These are phyloP conservation scores for Cebuella pygmaea DNA, from an alignment of 2,797 vertebrate species.

Conservation along the genomic window DNA sequence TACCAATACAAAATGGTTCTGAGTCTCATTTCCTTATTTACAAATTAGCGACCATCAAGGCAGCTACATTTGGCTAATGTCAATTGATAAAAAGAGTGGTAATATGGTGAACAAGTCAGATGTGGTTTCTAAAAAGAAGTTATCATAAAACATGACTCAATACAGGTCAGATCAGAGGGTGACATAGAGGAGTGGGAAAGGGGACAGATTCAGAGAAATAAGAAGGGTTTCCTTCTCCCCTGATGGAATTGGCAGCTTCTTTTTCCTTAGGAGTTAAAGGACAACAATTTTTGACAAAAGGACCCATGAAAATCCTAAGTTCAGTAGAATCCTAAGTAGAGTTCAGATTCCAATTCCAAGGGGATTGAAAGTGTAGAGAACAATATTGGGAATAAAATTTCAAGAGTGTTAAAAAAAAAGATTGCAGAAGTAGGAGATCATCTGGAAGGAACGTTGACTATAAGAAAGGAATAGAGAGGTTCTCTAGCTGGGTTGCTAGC, in stretches of 20 bases:
- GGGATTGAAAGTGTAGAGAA: background rate
- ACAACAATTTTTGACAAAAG: slow-evolving; percentile 17
- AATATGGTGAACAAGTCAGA: background rate
- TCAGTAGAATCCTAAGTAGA: background rate
- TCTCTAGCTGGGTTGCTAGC: background rate
- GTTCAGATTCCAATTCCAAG: background rate
- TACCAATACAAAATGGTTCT: background rate
- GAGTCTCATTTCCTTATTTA: background rate
- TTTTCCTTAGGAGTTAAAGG: background rate
- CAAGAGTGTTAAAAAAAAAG: background rate
- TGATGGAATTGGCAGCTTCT: background rate
- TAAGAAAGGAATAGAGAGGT: background rate
- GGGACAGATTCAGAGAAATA: background rate
- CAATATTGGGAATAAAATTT: background rate
- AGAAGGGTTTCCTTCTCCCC: background rate
- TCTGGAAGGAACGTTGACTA: background rate
- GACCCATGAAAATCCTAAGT: background rate
- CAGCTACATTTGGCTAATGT: background rate
- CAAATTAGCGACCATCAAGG: background rate
- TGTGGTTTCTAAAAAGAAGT: background rate
- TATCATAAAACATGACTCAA: background rate
- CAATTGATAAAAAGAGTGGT: background rate
- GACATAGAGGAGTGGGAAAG: background rate
- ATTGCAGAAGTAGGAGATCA: background rate
- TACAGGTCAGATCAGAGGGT: background rate